Evolutionary conservation across 2,113 vertebrate genomes (phyloP), one percentile per base, ranked within the genome.

Genomic region (Tachysurus fulvidraco): DNA sequence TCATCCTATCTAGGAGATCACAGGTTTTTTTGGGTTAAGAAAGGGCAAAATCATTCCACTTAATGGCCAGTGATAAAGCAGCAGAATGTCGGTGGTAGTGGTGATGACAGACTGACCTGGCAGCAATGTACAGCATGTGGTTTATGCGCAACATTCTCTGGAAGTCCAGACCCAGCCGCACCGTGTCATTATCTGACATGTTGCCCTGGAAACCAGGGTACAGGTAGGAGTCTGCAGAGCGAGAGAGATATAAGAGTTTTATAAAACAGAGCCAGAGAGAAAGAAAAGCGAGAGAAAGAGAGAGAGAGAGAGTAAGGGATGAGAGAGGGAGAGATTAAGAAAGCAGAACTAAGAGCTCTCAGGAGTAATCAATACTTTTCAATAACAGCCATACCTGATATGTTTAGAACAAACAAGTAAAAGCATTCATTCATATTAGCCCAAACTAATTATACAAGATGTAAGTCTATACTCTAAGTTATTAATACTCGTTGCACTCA

Each of bases 131-230:
- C 85, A 98, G 95, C 82, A 96, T 96, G 90, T 95, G 94, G 92
- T 97, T 97, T 93, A 98, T 95, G 85, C 94, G 95, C 89, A 98
- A 93, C 96, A 98, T 97, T 89, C 93, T 94, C 94, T 99, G 98
- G 93, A 99, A 97, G 93, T 96, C 97, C 90, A 98, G 91, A 83
- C 97, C 97, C 62, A 97, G 96, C 41, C 95, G 94, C 0, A 94
- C 93, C 0, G 95, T 96, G 92, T 94, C 95, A 30, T 96, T 96
- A 93, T 98, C 97, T 0, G 95, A 96, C 86, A 94, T 90, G 50
- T 97, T 94, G 0, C 98, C 97, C 83, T 95, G 95, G 91, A 98
- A 99, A 89, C 94, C 94, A 52, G 96, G 96, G 85, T 95, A 96
- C 8, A 93, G 89, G 89, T 95, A 93, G 2, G 95, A 93, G 90